Percentiles rank a stretch among this genome's conserved stretches.
Evolutionary conservation across 2,888 invertebrate genomes (phyloP).

Genomic region (Acanthacorydalis orientalis): DNA sequence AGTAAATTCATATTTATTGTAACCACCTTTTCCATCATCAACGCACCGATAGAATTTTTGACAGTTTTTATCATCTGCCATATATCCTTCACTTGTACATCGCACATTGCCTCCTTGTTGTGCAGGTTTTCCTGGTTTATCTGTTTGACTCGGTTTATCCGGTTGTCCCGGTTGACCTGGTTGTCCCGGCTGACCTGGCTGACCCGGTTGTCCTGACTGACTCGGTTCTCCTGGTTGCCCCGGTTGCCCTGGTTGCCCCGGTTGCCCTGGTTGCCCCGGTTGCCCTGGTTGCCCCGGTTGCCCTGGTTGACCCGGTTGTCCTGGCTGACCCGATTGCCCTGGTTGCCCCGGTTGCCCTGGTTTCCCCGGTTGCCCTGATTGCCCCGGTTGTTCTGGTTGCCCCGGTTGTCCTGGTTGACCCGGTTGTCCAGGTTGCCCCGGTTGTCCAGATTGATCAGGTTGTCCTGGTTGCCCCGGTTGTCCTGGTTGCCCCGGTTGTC

Average conservation of each 20-base stretch:
- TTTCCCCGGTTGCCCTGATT: conserved; percentile 7
- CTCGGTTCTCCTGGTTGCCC: neutral
- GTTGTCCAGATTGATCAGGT: conserved; percentile 8
- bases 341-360: conserved; percentile 34
- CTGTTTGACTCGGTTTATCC: neutral
- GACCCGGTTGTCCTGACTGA: conserved; percentile 4
- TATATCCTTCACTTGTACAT: conserved; percentile 32
- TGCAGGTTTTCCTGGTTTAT: too few relatives aligned
- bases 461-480: conserved; percentile 10
- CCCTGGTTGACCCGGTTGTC: conserved; percentile 13
- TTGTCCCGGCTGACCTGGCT: neutral
- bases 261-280: conserved; percentile 9
- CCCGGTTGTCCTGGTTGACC: conserved; percentile 9
- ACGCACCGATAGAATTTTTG: conserved; percentile 65
- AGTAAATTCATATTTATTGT: conserved; percentile 36
- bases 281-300: conserved; percentile 6
- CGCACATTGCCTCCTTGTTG: conserved; percentile 7
- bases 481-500: conserved; percentile 10
- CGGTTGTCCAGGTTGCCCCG: conserved; percentile 9
- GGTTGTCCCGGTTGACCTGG: conserved; percentile 8
- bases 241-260: neutral
- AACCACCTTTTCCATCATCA: conserved; percentile 37
- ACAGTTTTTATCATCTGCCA: conserved; percentile 31
- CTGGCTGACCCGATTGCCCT: conserved; percentile 26
- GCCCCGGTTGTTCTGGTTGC: conserved; percentile 9